phyloP scores from a whole-genome alignment of 2,797 vertebrate genomes.

The Otolemur crassicaudatus region DNA sequence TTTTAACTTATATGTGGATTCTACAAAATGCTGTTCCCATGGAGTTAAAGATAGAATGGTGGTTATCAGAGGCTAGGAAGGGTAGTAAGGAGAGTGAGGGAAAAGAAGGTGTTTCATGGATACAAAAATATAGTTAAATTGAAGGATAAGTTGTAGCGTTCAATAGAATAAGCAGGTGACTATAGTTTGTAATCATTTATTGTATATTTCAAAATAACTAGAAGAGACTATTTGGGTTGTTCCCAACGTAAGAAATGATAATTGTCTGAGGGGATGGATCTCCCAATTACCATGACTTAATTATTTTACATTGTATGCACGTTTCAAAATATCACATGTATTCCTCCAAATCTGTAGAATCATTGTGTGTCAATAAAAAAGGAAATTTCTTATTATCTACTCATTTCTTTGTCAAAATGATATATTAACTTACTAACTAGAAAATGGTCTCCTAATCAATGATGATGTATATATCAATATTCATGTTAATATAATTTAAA shows the following conservation, averaged over 20 bases:
- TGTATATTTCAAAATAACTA: neutral
- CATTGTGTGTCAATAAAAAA: neutral
- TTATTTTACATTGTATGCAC: neutral
- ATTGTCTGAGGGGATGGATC: neutral
- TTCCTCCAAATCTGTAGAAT: neutral
- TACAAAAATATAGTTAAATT: neutral
- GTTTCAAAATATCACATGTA: neutral
- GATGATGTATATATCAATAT: neutral
- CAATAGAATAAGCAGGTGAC: neutral
- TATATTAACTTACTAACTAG: neutral
- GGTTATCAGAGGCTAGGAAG: neutral
- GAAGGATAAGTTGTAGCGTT: neutral
- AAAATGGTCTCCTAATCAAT: neutral
- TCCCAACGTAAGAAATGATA: neutral
- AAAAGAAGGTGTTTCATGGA: neutral
- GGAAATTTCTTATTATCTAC: neutral
- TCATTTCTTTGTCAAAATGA: conserved; percentile 45
- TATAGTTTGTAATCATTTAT: neutral
- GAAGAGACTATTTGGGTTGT: neutral
- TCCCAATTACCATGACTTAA: neutral
- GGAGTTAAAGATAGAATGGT: neutral
- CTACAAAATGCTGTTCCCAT: neutral
- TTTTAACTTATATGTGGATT: neutral
- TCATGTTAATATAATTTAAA: neutral
- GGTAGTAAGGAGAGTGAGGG: too few species aligned